phyloP scores from a whole-genome alignment of 2,113 vertebrate species.

The Heloderma charlesbogerti region DNA sequence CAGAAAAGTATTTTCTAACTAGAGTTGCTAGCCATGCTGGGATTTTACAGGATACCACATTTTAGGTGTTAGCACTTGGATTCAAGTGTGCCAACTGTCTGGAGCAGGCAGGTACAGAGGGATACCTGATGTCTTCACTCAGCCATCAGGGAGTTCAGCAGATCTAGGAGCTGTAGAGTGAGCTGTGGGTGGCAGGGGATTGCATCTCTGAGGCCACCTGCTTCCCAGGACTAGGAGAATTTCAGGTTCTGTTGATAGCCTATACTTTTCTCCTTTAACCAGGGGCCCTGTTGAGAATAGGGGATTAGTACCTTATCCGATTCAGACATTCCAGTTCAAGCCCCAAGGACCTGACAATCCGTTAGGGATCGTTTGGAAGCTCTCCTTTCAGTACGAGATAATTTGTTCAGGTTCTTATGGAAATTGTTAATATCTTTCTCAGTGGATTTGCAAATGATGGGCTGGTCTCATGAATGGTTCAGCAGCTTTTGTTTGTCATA shows the following conservation, averaged over 20 bases:
- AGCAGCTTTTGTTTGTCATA: neutral
- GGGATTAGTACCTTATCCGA: neutral
- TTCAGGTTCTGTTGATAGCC: neutral
- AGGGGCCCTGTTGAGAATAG: neutral
- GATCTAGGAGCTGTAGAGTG: neutral
- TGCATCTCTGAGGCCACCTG: neutral
- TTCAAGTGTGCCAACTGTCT: neutral
- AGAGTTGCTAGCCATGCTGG: neutral
- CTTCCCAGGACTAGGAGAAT: neutral
- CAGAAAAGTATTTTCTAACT: neutral
- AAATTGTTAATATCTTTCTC: neutral
- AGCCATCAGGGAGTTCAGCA: neutral
- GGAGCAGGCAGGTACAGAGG: neutral
- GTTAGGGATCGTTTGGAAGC: neutral
- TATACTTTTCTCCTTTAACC: neutral
- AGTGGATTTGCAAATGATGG: neutral
- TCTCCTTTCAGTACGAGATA: neutral
- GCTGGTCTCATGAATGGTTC: neutral
- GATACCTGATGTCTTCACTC: neutral
- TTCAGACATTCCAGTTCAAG: neutral
- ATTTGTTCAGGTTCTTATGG: neutral
- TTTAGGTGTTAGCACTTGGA: too few species aligned
- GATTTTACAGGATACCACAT: neutral
- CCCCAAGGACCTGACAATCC: neutral
- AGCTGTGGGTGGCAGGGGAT: neutral